Evolutionary conservation across 2,113 vertebrate species (phyloP).

Genomic region (Scomber japonicus): DNA sequence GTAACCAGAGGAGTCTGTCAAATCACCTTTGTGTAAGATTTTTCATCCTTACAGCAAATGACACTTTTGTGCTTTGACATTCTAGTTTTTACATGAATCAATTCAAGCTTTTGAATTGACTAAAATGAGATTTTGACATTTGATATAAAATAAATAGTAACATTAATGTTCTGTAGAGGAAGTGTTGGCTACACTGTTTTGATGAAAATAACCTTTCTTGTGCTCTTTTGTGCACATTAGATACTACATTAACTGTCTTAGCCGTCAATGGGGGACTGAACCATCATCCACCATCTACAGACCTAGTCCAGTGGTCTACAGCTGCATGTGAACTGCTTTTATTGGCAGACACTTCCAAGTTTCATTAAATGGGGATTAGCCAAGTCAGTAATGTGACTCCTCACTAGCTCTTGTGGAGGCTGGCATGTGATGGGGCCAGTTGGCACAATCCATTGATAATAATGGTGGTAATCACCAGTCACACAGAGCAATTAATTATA

Average conservation of each 20-base stretch:
- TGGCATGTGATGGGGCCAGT: background rate
- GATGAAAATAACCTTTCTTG: background rate
- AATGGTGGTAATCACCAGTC: conserved; percentile 5
- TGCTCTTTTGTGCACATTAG: no score
- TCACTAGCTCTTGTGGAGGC: background rate
- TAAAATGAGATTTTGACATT: background rate
- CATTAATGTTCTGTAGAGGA: background rate
- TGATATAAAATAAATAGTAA: background rate
- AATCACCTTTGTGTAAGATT: background rate
- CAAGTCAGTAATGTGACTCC: background rate
- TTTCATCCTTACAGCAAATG: background rate
- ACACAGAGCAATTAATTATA: conserved; percentile 25
- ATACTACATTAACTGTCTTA: background rate
- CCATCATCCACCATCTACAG: background rate
- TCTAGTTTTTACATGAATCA: background rate
- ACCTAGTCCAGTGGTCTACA: background rate
- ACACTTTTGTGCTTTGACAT: background rate
- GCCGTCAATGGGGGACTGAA: background rate
- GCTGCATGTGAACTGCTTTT: background rate
- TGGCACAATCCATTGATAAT: conserved; percentile 14
- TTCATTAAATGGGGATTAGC: conserved; percentile 47
- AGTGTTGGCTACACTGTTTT: background rate
- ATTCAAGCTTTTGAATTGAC: background rate
- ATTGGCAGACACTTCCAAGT: conserved; percentile 2
- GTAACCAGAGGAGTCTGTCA: background rate